Percentiles rank a stretch among this genome's conserved stretches.
Evolutionary conservation across 2,888 invertebrate genomes (phyloP).

Genomic region (Prosapia bicincta): DNA sequence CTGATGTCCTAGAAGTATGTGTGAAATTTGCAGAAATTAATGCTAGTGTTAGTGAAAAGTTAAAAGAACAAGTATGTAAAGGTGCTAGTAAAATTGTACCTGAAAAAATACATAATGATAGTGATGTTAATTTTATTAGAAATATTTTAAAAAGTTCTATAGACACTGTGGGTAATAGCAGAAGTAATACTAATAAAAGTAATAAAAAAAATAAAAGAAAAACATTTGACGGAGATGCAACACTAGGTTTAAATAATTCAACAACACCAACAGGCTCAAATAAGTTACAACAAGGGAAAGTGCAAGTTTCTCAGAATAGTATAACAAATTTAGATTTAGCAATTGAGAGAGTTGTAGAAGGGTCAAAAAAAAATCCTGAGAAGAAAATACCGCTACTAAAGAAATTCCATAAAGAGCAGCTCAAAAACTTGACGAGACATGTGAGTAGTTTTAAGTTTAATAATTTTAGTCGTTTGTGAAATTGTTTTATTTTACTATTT

Average conservation of each 20-base stretch:
- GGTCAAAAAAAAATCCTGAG: not conserved
- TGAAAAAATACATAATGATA: not conserved
- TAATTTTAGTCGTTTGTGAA: no score
- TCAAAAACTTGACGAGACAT: conserved; percentile 13
- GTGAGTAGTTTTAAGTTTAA: no score
- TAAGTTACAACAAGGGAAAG: not conserved
- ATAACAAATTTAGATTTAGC: conserved; percentile 16
- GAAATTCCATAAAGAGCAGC: conserved; percentile 22
- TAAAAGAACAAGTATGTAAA: not conserved
- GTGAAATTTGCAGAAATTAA: not conserved
- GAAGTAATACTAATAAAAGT: conserved; percentile 3
- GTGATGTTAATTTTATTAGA: not conserved
- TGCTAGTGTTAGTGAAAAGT: not conserved
- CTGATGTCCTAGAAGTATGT: not conserved
- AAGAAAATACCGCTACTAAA: conserved; percentile 8
- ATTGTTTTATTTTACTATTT: no score
- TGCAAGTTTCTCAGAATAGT: not conserved
- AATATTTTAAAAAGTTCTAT: not conserved
- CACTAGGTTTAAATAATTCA: no score
- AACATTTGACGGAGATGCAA: no score
- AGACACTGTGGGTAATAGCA: not conserved
- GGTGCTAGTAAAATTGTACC: not conserved
- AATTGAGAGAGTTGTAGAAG: conserved; percentile 17
- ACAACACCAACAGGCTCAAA: not conserved
- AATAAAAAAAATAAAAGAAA: not conserved